Conservation (phyloP, 2,113 vertebrate genomes). For the Tenebrosternarchus preto region DNA sequence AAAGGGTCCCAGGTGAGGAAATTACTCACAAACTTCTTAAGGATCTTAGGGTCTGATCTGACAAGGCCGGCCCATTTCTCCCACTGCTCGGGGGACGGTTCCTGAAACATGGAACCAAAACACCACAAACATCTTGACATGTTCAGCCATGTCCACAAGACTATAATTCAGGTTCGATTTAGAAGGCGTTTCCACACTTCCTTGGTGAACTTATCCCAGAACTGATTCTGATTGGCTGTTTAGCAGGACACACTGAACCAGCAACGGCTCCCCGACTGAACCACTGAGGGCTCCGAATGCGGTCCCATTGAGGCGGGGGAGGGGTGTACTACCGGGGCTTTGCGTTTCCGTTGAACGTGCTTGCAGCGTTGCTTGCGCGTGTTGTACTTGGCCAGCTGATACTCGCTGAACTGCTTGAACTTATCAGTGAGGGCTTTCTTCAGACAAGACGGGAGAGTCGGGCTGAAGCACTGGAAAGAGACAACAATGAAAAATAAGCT, state of each 20-base stretch:
- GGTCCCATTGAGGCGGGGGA: too few relatives aligned
- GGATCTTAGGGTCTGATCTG: constrained; percentile 38
- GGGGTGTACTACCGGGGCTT: constrained; percentile 57
- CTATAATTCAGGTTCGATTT: neutral
- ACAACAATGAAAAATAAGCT: neutral
- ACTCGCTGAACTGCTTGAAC: constrained; percentile 85
- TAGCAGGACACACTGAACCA: too few relatives aligned
- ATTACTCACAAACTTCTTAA: constrained; percentile 66
- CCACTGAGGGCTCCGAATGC: too few relatives aligned
- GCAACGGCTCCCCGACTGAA: too few relatives aligned
- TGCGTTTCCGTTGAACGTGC: constrained; percentile 59
- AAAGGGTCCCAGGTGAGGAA: neutral
- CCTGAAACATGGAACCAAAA: constrained; percentile 46
- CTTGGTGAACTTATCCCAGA: too few relatives aligned
- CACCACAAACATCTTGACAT: neutral
- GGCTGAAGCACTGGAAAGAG: constrained; percentile 70
- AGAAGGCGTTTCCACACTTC: too few relatives aligned
- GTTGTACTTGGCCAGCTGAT: constrained; percentile 91
- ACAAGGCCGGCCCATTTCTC: constrained; percentile 61
- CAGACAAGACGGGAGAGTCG: constrained; percentile 79
- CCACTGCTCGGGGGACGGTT: constrained; percentile 48
- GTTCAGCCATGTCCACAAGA: neutral
- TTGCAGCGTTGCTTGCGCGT: constrained; percentile 81
- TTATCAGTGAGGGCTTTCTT: constrained; percentile 81
- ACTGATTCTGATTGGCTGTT: too few relatives aligned